Percentiles rank a stretch among this genome's conserved stretches.
Evolutionary conservation across 2,113 vertebrate genomes (phyloP).

Genomic region (Macquaria ambigua): DNA sequence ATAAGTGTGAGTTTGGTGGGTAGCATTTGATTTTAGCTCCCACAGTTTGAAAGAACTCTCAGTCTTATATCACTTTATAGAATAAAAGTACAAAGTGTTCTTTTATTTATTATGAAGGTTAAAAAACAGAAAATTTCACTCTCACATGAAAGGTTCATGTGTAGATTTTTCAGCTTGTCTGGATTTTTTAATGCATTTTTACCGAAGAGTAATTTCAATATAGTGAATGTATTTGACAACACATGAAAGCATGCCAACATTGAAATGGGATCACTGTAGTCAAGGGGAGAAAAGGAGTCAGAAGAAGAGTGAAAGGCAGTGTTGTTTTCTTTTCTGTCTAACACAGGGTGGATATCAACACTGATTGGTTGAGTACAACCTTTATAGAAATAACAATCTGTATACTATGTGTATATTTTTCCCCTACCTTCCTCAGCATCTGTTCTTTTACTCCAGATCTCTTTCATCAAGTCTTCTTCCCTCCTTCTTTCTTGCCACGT

Average conservation of each 20-base stretch:
- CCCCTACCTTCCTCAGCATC: neutral
- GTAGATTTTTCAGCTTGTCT: neutral
- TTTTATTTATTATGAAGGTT: neutral
- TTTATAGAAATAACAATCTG: neutral
- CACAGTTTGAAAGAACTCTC: neutral
- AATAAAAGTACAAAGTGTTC: neutral
- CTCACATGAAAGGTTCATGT: too few relatives aligned
- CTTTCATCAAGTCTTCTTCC: neutral
- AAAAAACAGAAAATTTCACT: neutral
- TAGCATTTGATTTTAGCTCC: neutral
- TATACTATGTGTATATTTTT: neutral
- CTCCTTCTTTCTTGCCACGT: neutral
- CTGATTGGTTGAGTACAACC: neutral
- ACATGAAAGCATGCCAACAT: neutral
- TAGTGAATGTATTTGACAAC: neutral
- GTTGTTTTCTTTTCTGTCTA: neutral
- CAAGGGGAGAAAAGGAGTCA: neutral
- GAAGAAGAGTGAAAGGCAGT: neutral
- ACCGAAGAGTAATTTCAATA: neutral
- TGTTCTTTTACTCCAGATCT: slow-evolving; percentile 13
- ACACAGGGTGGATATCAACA: neutral
- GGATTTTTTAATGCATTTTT: too few relatives aligned
- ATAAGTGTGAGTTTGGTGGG: neutral
- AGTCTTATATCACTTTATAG: neutral
- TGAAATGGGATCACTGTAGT: neutral